phyloP scores from a whole-genome alignment of 2,113 vertebrate genomes.

The Ondatra zibethicus region DNA sequence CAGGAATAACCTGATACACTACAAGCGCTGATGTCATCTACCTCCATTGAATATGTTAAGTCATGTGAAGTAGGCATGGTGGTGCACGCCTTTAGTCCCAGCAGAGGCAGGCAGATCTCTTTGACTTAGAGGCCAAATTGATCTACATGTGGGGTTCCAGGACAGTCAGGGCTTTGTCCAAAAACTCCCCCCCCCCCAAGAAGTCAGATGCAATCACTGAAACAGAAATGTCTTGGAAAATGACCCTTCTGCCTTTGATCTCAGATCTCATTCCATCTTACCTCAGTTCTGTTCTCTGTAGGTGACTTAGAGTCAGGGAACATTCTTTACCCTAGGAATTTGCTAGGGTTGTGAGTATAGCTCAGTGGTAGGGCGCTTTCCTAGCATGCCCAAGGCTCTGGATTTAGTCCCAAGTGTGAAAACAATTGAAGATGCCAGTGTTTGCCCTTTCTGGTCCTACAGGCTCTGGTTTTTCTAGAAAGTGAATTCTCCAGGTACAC shows the following conservation, averaged over 20 bases:
- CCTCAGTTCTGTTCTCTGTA: conserved; percentile 63
- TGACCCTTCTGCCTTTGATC: conserved; percentile 49
- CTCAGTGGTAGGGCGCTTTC: neutral
- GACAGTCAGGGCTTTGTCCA: too few species aligned
- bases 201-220: neutral
- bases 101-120: neutral
- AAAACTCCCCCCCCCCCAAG: neutral
- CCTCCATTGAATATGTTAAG: neutral
- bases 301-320: conserved; percentile 59
- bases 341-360: neutral
- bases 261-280: conserved; percentile 23
- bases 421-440: conserved; percentile 14
- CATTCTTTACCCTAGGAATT: conserved; percentile 71
- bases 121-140: neutral
- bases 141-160: neutral
- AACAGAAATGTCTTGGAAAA: conserved; percentile 38
- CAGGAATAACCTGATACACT: neutral
- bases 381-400: neutral
- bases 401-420: neutral
- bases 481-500: conserved; percentile 4
- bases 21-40: neutral
- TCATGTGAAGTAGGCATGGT: too few species aligned
- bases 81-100: neutral
- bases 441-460: conserved; percentile 31
- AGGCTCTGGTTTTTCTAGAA: conserved; percentile 32